Conservation (phyloP, 2,113 vertebrate species). For the Muscicapa adusta region DNA sequence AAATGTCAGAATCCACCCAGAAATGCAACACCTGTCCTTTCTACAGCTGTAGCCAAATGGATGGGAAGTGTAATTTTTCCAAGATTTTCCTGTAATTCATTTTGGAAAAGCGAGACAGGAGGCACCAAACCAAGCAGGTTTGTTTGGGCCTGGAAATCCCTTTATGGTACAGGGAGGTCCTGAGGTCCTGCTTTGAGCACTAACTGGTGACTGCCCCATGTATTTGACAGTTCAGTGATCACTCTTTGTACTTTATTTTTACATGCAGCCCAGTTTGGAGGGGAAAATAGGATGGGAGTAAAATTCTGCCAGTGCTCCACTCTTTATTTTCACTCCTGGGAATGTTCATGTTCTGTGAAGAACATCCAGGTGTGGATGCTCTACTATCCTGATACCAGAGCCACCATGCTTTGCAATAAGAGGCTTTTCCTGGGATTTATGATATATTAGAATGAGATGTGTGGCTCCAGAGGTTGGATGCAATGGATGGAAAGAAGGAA, state of each 20-base stretch:
- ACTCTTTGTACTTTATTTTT: not conserved
- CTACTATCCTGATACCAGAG: not conserved
- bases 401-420: not conserved
- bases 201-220: not conserved
- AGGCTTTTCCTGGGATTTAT: not conserved
- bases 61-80: not conserved
- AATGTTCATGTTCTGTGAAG: not conserved
- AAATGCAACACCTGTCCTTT: not conserved
- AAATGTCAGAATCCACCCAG: not conserved
- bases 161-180: not conserved
- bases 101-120: not conserved
- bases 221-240: not conserved
- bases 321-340: not conserved
- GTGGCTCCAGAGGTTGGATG: not conserved
- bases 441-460: not conserved
- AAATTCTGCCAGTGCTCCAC: not conserved
- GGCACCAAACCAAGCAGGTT: not conserved
- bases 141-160: not conserved
- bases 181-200: not conserved
- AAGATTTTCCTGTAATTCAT: not conserved
- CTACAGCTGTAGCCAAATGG: not conserved
- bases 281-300: fast-evolving
- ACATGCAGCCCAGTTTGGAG: not conserved
- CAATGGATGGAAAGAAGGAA: not conserved
- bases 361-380: not conserved